A percentile compares a stretch with the other conserved stretches of the same genome.
phyloP scores from a whole-genome alignment of 2,888 invertebrate species.

The Caenorhabditis japonica region DNA sequence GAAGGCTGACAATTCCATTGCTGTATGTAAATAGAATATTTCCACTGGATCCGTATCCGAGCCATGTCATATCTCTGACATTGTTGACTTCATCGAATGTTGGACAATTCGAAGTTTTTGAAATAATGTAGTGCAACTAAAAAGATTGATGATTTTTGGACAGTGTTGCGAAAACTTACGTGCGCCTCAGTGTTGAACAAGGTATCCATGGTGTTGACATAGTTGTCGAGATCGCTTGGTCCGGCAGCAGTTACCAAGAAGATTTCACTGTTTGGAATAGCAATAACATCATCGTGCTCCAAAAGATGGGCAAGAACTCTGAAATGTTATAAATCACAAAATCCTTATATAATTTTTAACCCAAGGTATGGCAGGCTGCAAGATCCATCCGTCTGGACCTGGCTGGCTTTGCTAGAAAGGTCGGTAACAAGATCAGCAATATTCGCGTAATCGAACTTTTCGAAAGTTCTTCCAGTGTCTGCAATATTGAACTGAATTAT shows the following conservation, averaged over 20 bases:
- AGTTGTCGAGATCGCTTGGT: slow-evolving; percentile 37
- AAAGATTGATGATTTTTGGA: neutral
- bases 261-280: slow-evolving; percentile 56
- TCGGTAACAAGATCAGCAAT: slow-evolving; percentile 40
- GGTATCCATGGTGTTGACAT: slow-evolving; percentile 33
- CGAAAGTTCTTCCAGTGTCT: slow-evolving; percentile 52
- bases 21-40: slow-evolving; percentile 53
- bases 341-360: neutral
- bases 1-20: slow-evolving; percentile 21
- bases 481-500: slow-evolving; percentile 7
- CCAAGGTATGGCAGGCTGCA: slow-evolving; percentile 54
- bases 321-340: neutral
- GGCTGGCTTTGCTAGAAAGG: slow-evolving; percentile 26
- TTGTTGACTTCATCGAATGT: slow-evolving; percentile 33
- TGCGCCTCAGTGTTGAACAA: slow-evolving; percentile 51
- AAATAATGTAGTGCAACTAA: slow-evolving; percentile 59
- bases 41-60: slow-evolving; percentile 63
- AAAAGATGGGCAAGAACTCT: slow-evolving; percentile 36
- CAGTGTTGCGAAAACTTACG: slow-evolving; percentile 1
- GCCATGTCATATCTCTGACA: slow-evolving; percentile 50
- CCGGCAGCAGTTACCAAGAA: slow-evolving; percentile 55
- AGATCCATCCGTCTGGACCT: slow-evolving; percentile 45
- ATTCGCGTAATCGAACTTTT: slow-evolving; percentile 36
- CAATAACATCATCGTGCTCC: slow-evolving; percentile 42
- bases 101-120: slow-evolving; percentile 45